Conservation (phyloP, 1,140 invertebrate species). For the Dinothrombium tinctorium region DNA sequence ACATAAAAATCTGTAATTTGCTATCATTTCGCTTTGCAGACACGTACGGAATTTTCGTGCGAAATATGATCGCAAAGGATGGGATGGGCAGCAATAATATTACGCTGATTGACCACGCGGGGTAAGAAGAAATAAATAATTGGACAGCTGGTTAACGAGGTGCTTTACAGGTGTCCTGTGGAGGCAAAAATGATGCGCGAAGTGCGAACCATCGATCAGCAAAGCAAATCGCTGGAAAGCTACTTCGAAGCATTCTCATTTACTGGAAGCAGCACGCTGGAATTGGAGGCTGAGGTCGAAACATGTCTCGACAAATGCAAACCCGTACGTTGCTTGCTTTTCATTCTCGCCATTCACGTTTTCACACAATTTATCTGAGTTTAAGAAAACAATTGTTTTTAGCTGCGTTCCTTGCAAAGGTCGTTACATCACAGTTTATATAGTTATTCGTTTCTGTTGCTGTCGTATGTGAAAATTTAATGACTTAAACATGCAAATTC, state of each 20-base stretch:
- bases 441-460: too few relatives aligned
- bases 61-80: constrained; percentile 13
- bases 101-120: constrained; percentile 13
- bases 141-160: too few relatives aligned
- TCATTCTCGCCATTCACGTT: too few relatives aligned
- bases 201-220: constrained; percentile 13
- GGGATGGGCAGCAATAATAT: constrained; percentile 8
- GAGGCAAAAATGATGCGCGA: constrained; percentile 17
- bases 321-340: constrained; percentile 16
- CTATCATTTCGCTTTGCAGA: too few relatives aligned
- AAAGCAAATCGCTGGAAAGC: constrained; percentile 15
- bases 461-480: too few relatives aligned
- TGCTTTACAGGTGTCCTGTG: constrained; percentile 16
- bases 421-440: too few relatives aligned
- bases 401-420: too few relatives aligned
- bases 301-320: constrained; percentile 15
- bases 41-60: constrained; percentile 13
- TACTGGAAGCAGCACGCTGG: constrained; percentile 14
- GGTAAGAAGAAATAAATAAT: too few relatives aligned
- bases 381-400: too few relatives aligned
- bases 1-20: too few relatives aligned
- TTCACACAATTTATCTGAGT: too few relatives aligned
- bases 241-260: constrained; percentile 17
- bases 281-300: constrained; percentile 17
- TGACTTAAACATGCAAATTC: too few relatives aligned